Conservation (phyloP, 2,797 vertebrate genomes). For the Eulemur coronatus region DNA sequence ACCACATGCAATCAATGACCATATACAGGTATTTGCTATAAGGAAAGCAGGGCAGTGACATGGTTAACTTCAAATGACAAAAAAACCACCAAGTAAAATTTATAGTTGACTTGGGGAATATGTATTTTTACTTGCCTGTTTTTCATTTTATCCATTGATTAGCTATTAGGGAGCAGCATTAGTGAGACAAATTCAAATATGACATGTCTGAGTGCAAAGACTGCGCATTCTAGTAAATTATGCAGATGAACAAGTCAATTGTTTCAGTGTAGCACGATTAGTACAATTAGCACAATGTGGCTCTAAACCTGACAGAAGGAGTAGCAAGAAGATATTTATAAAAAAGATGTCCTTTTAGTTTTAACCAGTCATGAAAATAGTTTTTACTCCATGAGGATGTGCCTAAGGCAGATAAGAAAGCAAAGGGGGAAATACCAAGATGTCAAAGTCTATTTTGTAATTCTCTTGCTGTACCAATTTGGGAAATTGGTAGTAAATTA, state of each 20-base stretch:
- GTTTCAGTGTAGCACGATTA: neutral
- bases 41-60: neutral
- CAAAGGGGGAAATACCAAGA: neutral
- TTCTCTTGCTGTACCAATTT: neutral
- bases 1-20: neutral
- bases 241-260: neutral
- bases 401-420: neutral
- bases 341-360: neutral
- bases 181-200: neutral
- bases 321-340: neutral
- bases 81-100: neutral
- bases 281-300: neutral
- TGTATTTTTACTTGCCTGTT: neutral
- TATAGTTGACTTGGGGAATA: neutral
- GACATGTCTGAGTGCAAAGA: neutral
- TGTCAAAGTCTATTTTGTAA: neutral
- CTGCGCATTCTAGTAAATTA: neutral
- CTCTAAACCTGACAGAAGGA: neutral
- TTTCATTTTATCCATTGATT: conserved; percentile 20
- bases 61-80: neutral
- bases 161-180: neutral
- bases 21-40: neutral
- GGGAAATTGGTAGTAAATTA: neutral
- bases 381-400: neutral
- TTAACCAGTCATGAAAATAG: neutral